These are phyloP conservation scores for Mycetomoellerius zeteki DNA, from an alignment of 1,140 invertebrate genomes.

Conservation along the genomic window DNA sequence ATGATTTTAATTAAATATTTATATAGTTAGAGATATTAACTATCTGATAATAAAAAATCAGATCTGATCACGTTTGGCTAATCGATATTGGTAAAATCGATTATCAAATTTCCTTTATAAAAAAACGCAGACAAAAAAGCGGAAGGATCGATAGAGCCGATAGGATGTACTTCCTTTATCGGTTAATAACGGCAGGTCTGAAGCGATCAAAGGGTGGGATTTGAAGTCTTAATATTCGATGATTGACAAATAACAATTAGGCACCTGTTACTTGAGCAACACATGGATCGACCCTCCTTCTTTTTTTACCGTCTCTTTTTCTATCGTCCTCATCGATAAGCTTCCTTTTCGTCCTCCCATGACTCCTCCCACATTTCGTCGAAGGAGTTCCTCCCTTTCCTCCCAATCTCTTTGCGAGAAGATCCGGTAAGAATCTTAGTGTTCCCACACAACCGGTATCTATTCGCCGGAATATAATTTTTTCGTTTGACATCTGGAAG, in stretches of 20 bases:
- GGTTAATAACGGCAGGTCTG: constrained; percentile 25
- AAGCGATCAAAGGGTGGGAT: constrained; percentile 31
- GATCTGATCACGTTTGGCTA: background rate
- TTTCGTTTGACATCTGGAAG: constrained; percentile 17
- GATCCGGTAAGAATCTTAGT: constrained; percentile 12
- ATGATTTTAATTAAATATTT: background rate
- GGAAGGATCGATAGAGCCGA: constrained; percentile 21
- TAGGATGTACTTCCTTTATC: constrained; percentile 59
- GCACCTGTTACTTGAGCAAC: constrained; percentile 71
- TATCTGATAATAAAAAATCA: background rate
- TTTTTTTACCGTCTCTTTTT: constrained; percentile 42
- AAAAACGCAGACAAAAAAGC: constrained; percentile 26
- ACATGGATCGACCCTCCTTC: constrained; percentile 51
- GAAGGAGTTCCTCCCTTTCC: background rate
- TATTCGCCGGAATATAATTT: background rate
- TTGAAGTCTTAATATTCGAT: constrained; percentile 65
- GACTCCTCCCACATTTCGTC: constrained; percentile 63
- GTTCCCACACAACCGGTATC: constrained; percentile 19
- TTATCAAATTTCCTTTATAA: background rate
- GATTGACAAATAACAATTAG: constrained; percentile 73
- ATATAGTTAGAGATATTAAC: background rate
- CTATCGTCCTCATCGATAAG: constrained; percentile 46
- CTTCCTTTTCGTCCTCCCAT: constrained; percentile 20
- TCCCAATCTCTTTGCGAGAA: background rate
- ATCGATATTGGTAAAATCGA: constrained; percentile 3